These are phyloP conservation scores for Haliclona indistincta DNA, from an alignment of 37 sponge, comb jelly and placozoan genomes.

Conservation along the genomic window DNA sequence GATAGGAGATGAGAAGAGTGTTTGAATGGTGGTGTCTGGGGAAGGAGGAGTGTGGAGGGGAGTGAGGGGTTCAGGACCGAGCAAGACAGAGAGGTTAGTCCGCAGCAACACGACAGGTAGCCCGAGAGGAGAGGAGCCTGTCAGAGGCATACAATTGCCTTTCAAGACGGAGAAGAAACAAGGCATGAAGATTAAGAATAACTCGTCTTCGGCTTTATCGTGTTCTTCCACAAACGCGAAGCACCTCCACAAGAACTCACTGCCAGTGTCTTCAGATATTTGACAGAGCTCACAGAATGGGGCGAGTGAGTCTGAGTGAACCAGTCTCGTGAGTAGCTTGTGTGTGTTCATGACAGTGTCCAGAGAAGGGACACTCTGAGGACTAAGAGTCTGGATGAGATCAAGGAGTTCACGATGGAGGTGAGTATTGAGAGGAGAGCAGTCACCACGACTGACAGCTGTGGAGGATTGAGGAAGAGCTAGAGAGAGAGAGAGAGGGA, in stretches of 20 bases:
- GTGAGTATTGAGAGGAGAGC: too few relatives aligned
- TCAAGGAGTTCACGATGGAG: background rate
- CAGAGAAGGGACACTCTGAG: too few relatives aligned
- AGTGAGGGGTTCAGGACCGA: background rate
- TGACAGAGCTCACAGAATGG: background rate
- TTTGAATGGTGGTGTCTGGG: background rate
- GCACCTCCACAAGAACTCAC: conserved; percentile 44
- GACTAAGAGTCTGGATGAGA: background rate
- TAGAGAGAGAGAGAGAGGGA: background rate
- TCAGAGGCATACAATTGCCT: background rate
- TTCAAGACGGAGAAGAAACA: background rate
- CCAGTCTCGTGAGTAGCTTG: too few relatives aligned
- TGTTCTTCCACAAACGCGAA: too few relatives aligned
- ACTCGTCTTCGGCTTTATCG: conserved; percentile 12
- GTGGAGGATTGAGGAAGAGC: background rate
- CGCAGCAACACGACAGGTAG: background rate
- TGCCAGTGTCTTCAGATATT: background rate
- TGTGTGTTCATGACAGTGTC: too few relatives aligned
- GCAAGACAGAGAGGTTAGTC: background rate
- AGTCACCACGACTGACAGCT: too few relatives aligned
- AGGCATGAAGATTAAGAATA: conserved; percentile 32
- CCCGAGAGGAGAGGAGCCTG: background rate
- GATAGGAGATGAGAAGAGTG: too few relatives aligned
- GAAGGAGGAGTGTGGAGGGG: background rate
- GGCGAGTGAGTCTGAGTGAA: too few relatives aligned